Evolutionary conservation across 2,113 vertebrate species (phyloP).

Genomic region (Phyllostomus discolor): DNA sequence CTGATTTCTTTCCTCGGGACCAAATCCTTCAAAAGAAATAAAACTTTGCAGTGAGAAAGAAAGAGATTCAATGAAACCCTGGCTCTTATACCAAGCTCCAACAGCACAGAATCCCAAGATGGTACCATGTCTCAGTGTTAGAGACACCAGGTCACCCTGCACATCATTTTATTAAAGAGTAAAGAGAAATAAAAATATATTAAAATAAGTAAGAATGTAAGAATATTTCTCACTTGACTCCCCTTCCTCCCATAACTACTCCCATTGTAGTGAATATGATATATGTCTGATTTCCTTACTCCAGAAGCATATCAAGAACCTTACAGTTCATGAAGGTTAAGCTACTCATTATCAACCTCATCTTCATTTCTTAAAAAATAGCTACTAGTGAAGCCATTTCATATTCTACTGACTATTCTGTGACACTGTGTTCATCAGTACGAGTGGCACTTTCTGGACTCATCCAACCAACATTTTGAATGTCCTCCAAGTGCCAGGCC

Average conservation of each 20-base stretch:
- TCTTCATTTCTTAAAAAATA: neutral
- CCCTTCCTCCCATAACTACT: neutral
- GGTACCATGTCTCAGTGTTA: neutral
- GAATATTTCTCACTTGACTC: neutral
- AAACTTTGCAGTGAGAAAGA: neutral
- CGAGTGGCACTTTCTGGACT: neutral
- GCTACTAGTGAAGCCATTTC: neutral
- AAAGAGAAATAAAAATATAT: neutral
- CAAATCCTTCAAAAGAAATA: neutral
- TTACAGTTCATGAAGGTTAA: neutral
- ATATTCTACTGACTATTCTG: neutral
- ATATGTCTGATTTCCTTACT: neutral
- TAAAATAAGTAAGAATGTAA: neutral
- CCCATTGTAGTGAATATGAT: neutral
- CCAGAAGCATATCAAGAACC: neutral
- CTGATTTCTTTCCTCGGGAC: neutral
- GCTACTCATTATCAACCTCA: neutral
- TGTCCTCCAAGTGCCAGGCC: neutral
- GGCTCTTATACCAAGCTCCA: neutral
- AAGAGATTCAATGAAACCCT: neutral
- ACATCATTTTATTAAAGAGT: neutral
- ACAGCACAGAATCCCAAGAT: neutral
- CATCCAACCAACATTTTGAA: neutral
- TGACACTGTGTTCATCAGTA: neutral
- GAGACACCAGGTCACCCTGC: neutral